Percentiles rank a stretch among this genome's conserved stretches.
These are phyloP conservation scores for Oxyruncus cristatus DNA, from an alignment of 2,113 vertebrate genomes.

Conservation along the genomic window DNA sequence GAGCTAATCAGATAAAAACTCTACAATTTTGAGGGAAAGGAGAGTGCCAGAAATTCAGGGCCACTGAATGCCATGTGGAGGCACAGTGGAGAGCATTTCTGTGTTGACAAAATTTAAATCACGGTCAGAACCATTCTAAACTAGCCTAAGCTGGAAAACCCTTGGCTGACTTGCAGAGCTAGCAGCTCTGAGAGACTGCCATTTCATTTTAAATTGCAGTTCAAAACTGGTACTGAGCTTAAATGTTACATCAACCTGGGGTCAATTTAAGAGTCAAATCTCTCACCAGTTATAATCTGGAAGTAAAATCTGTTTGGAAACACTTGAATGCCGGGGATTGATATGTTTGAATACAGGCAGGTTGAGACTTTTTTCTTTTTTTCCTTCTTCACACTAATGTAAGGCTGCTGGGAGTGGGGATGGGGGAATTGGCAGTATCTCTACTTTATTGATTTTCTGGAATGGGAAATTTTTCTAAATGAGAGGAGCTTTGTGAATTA, in stretches of 20 bases:
- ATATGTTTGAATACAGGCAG: not conserved
- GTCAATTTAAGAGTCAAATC: not conserved
- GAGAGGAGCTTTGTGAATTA: not conserved
- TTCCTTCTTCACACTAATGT: not conserved
- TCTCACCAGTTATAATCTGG: not conserved
- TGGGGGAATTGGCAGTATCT: not conserved
- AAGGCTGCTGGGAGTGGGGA: not conserved
- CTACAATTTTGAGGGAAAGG: not conserved
- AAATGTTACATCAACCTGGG: not conserved
- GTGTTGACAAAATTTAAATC: not conserved
- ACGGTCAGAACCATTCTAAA: not conserved
- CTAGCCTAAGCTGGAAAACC: not conserved
- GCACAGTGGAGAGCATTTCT: not conserved
- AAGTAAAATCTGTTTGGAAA: not conserved
- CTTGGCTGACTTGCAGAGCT: not conserved
- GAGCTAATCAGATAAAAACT: conserved; percentile 16
- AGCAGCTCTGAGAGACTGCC: not conserved
- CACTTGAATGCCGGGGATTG: not conserved
- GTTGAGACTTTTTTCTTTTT: not conserved
- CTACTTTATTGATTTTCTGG: not conserved
- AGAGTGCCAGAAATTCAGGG: conserved; percentile 19
- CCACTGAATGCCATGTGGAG: not conserved
- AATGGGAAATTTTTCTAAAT: not conserved
- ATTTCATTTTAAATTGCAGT: not conserved
- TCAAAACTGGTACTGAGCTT: not conserved